These are phyloP conservation scores for Schizothorax lantsangensis DNA, from an alignment of 2,797 vertebrate species.

Conservation along the genomic window DNA sequence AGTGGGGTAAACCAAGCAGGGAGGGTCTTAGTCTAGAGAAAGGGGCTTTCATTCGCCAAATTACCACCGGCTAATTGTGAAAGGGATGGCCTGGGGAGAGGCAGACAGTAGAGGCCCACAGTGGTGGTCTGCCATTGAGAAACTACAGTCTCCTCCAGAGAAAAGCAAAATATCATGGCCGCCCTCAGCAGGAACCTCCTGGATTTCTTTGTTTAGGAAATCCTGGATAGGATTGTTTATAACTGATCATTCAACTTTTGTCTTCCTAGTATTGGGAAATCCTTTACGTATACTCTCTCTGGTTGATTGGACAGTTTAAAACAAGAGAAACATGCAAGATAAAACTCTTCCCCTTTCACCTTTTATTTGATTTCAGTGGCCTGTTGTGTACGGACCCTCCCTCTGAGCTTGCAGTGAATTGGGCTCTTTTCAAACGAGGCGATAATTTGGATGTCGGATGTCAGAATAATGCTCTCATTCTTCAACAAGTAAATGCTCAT, in stretches of 20 bases:
- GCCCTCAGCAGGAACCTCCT: conserved; percentile 18
- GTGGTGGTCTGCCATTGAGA: conserved; percentile 58
- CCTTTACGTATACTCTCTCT: not conserved
- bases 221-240: not conserved
- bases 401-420: conserved; percentile 14
- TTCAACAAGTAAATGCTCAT: conserved; percentile 66
- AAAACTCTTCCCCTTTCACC: not conserved
- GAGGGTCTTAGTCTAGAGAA: conserved; percentile 58
- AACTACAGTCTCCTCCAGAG: conserved; percentile 26
- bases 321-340: not conserved
- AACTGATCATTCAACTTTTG: not conserved
- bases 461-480: conserved; percentile 46
- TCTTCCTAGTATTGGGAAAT: not conserved
- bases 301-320: not conserved
- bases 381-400: conserved; percentile 15
- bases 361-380: conserved; percentile 11
- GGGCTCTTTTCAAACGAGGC: conserved; percentile 15
- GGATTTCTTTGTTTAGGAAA: too few relatives aligned
- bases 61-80: conserved; percentile 81
- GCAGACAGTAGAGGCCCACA: conserved; percentile 65
- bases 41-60: conserved; percentile 74
- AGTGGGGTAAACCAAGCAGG: conserved; percentile 42
- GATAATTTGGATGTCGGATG: conserved; percentile 34
- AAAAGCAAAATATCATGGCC: conserved; percentile 45
- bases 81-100: conserved; percentile 76